Base-by-base conservation (phyloP, 2,888 invertebrate species). In the Leucophenga montana region DNA sequence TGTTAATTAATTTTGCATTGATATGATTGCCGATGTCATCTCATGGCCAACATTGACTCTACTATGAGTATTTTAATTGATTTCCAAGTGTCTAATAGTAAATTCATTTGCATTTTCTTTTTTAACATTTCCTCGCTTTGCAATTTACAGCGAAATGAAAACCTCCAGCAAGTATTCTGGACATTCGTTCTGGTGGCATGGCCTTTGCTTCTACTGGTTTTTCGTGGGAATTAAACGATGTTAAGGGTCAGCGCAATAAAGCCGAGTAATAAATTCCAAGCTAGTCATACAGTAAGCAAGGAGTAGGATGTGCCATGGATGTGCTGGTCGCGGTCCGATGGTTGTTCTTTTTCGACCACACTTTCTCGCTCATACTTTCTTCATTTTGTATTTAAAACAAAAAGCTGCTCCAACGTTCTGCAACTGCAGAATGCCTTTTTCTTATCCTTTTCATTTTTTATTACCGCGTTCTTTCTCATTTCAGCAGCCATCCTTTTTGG, bases 1-100 rank as follows among this genome's bases (percentile, higher is more conserved):
- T 22, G 48, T 64, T 64, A 61, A 61, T 39, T 44, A 61, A 61
- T 61, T 61, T 16, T 61, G 33, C 61, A 61, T 61, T 33, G 33
- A 33, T 39, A 61, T 39, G 61, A 61, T 61, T 61, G 61, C 61
- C 18, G 33, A 8, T 61, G 61, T 61, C 39, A n/a, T 18, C 11
- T 39, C 8, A 8, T 39, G 39, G 11, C 8, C 39, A 39, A 39
- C 39, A 8, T 11, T 8, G 39, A 5, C 8, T 8, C 39, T 39
- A 8, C 11, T 39, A 3, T 3, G 39, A 39, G 39, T 39, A 39
- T 39, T 39, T 39, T 39, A 39, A 39, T 39, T 39, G 39, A 39
- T 39, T 39, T 39, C 39, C 39, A 39, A 39, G 39, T 39, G 39
- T 8, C 39, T 39, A 39, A 39, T 39, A 39, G 39, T 39, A 39